Evolutionary conservation across 2,113 vertebrate genomes (phyloP).

Genomic region (Crotalus tigris): DNA sequence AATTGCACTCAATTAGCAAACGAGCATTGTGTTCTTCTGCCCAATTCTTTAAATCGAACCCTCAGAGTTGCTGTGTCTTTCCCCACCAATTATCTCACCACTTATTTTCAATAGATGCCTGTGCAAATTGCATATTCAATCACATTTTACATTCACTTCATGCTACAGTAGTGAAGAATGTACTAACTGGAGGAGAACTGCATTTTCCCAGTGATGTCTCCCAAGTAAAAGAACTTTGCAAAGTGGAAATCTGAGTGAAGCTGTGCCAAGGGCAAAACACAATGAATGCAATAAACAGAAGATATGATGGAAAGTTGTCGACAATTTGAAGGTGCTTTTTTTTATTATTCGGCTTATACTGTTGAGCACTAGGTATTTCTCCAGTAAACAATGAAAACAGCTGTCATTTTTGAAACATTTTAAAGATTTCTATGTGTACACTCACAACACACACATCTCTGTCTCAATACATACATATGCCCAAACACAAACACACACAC

Average conservation of each 20-base stretch:
- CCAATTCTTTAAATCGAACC: neutral
- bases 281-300: neutral
- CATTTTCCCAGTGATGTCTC: neutral
- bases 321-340: neutral
- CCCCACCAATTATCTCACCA: neutral
- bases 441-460: neutral
- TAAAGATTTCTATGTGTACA: neutral
- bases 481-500: neutral
- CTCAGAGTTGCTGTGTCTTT: too few species aligned
- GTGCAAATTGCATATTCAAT: neutral
- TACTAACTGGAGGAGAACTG: neutral
- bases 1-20: neutral
- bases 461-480: neutral
- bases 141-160: neutral
- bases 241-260: neutral
- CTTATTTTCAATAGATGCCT: neutral
- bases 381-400: neutral
- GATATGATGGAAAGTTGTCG: neutral
- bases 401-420: neutral
- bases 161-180: too few species aligned
- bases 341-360: neutral
- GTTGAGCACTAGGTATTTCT: neutral
- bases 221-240: neutral
- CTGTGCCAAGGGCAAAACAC: neutral
- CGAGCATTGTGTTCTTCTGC: neutral